Evolutionary conservation across 2,888 invertebrate species (phyloP), one percentile per base, ranked within the genome.

Genomic region (Drosophila longiperda): DNA sequence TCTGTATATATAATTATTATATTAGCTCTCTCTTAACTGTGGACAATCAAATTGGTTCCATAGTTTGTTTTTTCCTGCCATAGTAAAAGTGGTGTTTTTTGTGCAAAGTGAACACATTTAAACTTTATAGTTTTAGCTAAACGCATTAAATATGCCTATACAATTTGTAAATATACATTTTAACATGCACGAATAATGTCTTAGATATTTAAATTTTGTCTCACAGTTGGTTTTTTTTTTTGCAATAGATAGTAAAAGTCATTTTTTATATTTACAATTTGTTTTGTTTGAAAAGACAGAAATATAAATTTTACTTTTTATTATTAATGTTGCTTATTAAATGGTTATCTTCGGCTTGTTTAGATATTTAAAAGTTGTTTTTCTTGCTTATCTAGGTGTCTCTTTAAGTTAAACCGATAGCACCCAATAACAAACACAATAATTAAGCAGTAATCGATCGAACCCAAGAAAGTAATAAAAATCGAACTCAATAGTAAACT

Each of bases 31-130:
- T 45, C 45, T 8, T 15, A 4, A 15, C 45, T 45, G 45, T 45
- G 45, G 45, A 15, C 26, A 45, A 45, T 45, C 23, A 45, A 45
- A 23, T 45, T 45, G 45, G 45, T 45, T 45, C 23, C 45, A 45
- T 23, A 23, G 23, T 23, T 23, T 0, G 23, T 23, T 45, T 45
- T 20, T 45, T 45, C 23, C 23, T 45, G 45, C 23, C 15, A 8
- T 23, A 8, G 23, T 45, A 45, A 45, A 23, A 45, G 23, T 15
- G 23, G 45, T 15, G 4, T 45, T 15, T 45, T 45, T 1, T 15
- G 20, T 15, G 7, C 45, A 20, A 12, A 45, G 15, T 20, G 8
- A 15, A 15, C 23, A 7, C 20, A 12, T 20, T 45, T 20, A 45
- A 45, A 4, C 23, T 23, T 45, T 8, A 8, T 23, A 45, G 15